Conservation (phyloP, 2,113 vertebrate species). For the Centropristis striata region DNA sequence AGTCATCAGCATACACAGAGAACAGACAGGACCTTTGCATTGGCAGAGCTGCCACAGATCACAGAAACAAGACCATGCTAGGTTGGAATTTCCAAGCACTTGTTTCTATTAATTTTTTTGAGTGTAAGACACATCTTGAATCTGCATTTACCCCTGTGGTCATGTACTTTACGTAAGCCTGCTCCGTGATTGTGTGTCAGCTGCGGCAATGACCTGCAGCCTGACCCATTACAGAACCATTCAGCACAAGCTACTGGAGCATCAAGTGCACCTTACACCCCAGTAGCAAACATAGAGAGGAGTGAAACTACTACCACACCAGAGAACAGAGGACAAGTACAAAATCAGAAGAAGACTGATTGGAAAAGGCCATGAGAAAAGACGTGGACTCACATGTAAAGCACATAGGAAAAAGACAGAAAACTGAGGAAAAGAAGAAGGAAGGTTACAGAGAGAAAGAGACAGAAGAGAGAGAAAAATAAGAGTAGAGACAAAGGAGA, state of each 20-base stretch:
- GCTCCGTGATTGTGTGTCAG: slow-evolving; percentile 67
- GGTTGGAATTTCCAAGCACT: neutral
- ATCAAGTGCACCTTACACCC: slow-evolving; percentile 36
- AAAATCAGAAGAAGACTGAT: slow-evolving; percentile 40
- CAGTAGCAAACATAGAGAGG: slow-evolving; percentile 23
- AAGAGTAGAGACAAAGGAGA: slow-evolving; percentile 34
- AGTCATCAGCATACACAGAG: slow-evolving; percentile 71
- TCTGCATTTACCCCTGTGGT: neutral
- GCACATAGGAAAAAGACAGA: slow-evolving; percentile 57
- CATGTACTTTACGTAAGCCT: slow-evolving; percentile 1
- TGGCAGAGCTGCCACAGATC: slow-evolving; percentile 74
- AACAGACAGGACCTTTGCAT: slow-evolving; percentile 58
- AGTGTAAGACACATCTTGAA: neutral
- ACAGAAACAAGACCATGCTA: slow-evolving; percentile 37
- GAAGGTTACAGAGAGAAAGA: slow-evolving; percentile 18
- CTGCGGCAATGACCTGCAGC: slow-evolving; percentile 59
- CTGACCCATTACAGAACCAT: slow-evolving; percentile 45
- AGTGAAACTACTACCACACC: slow-evolving; percentile 25
- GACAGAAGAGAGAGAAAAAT: slow-evolving; percentile 6
- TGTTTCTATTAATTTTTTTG: neutral
- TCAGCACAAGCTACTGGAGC: slow-evolving; percentile 44
- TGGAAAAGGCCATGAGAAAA: slow-evolving; percentile 42
- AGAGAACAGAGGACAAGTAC: slow-evolving; percentile 21
- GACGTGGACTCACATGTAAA: slow-evolving; percentile 67
- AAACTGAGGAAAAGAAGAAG: slow-evolving; percentile 10